Conservation (phyloP, 2,888 invertebrate species). For the Scaptomyza flava region DNA sequence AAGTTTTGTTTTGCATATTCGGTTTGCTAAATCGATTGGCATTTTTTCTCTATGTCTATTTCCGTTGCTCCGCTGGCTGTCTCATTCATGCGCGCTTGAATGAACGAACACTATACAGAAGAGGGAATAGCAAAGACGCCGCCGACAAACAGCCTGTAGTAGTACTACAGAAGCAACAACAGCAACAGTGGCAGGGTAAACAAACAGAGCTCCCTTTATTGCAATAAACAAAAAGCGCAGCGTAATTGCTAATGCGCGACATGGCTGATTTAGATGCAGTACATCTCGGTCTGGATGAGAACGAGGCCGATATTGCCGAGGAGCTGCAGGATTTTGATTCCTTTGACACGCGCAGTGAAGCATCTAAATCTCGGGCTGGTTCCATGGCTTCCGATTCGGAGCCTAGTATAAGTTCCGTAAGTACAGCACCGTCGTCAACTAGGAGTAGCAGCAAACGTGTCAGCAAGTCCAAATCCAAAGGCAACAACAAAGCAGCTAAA, state of each 20-base stretch:
- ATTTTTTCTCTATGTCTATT: constrained; percentile 77
- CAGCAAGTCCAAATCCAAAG: constrained; percentile 59
- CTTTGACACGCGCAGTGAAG: constrained; percentile 95
- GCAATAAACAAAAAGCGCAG: constrained; percentile 22
- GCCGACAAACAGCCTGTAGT: constrained; percentile 31
- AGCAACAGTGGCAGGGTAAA: constrained; percentile 54
- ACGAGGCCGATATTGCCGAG: constrained; percentile 91
- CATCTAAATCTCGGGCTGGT: constrained; percentile 89
- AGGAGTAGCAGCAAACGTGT: constrained; percentile 52
- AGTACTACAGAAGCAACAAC: constrained; percentile 32
- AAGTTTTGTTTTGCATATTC: constrained; percentile 40
- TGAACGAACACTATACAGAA: constrained; percentile 38
- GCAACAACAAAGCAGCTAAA: constrained; percentile 49
- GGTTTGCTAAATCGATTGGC: constrained; percentile 75
- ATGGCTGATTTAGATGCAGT: constrained; percentile 86
- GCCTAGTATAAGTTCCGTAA: constrained; percentile 92
- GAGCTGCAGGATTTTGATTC: constrained; percentile 90
- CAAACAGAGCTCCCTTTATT: constrained; percentile 41
- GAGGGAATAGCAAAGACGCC: constrained; percentile 41
- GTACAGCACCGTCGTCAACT: constrained; percentile 87
- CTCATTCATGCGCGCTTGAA: constrained; percentile 50
- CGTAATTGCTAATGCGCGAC: constrained; percentile 75
- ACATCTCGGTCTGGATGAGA: constrained; percentile 88
- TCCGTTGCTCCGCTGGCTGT: constrained; percentile 48
- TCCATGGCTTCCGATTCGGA: constrained; percentile 86